Conservation (phyloP, 2,797 vertebrate genomes). For the Sebastes vulpes region DNA sequence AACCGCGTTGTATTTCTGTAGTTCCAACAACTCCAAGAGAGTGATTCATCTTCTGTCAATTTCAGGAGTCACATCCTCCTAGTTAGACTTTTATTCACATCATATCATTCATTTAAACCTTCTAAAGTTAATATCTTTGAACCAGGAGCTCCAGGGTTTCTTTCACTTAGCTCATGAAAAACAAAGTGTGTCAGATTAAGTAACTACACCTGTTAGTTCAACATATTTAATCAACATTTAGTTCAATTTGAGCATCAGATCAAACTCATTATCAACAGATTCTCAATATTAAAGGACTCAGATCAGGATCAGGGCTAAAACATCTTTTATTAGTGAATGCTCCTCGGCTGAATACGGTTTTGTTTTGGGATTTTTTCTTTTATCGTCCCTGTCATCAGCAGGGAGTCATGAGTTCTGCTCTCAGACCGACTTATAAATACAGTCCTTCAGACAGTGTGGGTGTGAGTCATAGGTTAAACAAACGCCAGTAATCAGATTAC, state of each 20-base stretch:
- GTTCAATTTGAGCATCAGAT: not conserved
- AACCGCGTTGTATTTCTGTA: too few relatives aligned
- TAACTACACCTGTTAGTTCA: not conserved
- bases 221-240: not conserved
- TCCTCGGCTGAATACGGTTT: not conserved
- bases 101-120: not conserved
- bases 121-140: not conserved
- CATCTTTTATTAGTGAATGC: not conserved
- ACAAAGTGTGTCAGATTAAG: not conserved
- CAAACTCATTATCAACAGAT: not conserved
- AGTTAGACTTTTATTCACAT: not conserved
- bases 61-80: not conserved
- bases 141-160: not conserved
- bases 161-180: not conserved
- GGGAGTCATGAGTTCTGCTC: constrained; percentile 33
- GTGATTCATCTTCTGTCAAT: not conserved
- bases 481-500: not conserved
- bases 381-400: not conserved
- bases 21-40: too few relatives aligned
- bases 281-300: fast-evolving
- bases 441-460: not conserved
- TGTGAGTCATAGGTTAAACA: constrained; percentile 21
- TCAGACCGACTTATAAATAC: constrained; percentile 21
- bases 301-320: not conserved
- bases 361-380: not conserved